Base-by-base conservation (phyloP, 1,140 invertebrate genomes). In the Bombus waltoni region DNA sequence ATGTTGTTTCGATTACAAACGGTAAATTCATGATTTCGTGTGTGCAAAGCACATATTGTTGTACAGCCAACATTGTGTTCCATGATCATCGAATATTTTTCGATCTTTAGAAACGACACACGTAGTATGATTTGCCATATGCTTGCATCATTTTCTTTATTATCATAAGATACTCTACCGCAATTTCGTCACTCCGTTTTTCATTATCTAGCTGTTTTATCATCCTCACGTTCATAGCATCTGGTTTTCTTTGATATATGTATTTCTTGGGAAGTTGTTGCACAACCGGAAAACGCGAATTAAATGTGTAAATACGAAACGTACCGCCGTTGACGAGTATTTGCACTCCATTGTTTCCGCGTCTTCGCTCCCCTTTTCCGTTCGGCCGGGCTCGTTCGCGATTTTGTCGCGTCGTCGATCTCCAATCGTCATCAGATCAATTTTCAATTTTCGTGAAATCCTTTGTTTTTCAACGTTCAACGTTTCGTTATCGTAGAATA, bases 401-500 rank as follows among this genome's bases (percentile, higher is more conserved):
- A 66, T 47, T 25, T 66, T 35, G 15, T 25, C 28, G 28, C 42
- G 1, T 35, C 53, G 28, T 42, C 68, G 35, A 40, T 40, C 13
- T 35, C 42, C 4, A 22, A 8, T 9, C 57, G 15, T 32, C 38
- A 1, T 9, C 25, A 28, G 9, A 59, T 38, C 25, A 35, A 53
- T 53, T 53, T 40, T 42, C 35, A 22, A 57, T 80, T 71, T 8
- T 80, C 44, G 53, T 35, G 76, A 85, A 74, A n/a, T 40, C 18
- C 15, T 42, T 53, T 53, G 47, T 22, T 53, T 40, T 5, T 70
- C 35, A 22, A 11, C 9, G 8, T 25, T 8, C 35, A 57, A 38
- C 53, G 42, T n/a, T 71, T 35, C 47, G 73, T 87, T 87, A 85
- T 88, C 81, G 80, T 35, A 47, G 15, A 42, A 32, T 78, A 13